A percentile compares a stretch with the other conserved stretches of the same genome.
phyloP scores from a whole-genome alignment of 2,888 invertebrate genomes.

The Agrochola macilenta region DNA sequence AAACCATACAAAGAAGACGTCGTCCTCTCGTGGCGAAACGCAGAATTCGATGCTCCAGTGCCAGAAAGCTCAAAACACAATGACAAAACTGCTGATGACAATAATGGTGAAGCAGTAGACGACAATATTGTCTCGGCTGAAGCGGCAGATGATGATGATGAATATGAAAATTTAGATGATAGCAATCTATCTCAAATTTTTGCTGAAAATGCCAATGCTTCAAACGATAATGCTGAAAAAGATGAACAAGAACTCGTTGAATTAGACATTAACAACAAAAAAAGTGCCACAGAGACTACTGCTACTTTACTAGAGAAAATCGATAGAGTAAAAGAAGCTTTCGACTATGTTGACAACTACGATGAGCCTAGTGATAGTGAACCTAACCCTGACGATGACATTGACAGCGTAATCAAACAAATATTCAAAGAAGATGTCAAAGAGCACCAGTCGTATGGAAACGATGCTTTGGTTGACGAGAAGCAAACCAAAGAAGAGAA shows the following conservation, averaged over 20 bases:
- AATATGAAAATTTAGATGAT: slow-evolving; percentile 69
- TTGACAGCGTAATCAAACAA: slow-evolving; percentile 30
- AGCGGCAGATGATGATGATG: slow-evolving; percentile 56
- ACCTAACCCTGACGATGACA: slow-evolving; percentile 50
- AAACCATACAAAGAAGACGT: slow-evolving; percentile 66
- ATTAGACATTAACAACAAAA: neutral
- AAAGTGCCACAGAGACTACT: neutral
- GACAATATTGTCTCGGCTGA: slow-evolving; percentile 14
- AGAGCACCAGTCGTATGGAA: slow-evolving; percentile 51
- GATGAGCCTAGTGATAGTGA: slow-evolving; percentile 31
- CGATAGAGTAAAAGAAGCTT: slow-evolving; percentile 10
- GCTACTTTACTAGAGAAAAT: neutral
- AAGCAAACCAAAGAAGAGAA: slow-evolving; percentile 49
- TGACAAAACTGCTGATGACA: slow-evolving; percentile 28
- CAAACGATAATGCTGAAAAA: slow-evolving; percentile 1
- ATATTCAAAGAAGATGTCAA: slow-evolving; percentile 47
- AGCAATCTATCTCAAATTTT: slow-evolving; percentile 67
- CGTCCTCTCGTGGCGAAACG: slow-evolving; percentile 47
- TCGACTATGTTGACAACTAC: slow-evolving; percentile 40
- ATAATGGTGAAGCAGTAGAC: neutral
- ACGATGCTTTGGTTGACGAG: slow-evolving; percentile 75
- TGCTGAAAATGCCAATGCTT: slow-evolving; percentile 11
- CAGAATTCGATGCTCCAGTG: slow-evolving; percentile 30
- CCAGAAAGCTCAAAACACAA: slow-evolving; percentile 6
- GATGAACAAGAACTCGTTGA: neutral